phyloP scores from a whole-genome alignment of 2,113 vertebrate genomes.

The rat (Rattus norvegicus) region DNA sequence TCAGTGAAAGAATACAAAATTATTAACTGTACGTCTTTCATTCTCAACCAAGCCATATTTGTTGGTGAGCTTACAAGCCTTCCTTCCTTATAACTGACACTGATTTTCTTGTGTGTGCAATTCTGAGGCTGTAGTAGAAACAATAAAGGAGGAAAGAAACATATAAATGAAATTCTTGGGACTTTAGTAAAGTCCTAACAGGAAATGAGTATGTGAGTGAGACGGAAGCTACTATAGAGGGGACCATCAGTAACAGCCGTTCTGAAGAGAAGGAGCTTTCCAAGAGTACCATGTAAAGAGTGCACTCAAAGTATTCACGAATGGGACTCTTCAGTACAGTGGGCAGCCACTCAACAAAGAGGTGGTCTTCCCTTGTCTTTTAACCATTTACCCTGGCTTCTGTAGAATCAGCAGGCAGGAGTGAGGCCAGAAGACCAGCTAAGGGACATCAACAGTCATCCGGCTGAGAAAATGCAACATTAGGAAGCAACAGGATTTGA shows the following conservation, averaged over 20 bases:
- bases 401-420: background rate
- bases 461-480: background rate
- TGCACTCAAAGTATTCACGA: background rate
- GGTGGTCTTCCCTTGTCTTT: background rate
- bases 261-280: background rate
- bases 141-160: constrained; percentile 10
- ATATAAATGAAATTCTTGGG: constrained; percentile 35
- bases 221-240: background rate
- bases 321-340: background rate
- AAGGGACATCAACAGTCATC: background rate
- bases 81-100: constrained; percentile 8
- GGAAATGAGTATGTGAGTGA: background rate
- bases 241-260: background rate
- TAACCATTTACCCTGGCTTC: background rate
- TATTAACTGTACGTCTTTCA: background rate
- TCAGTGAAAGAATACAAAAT: constrained; percentile 34
- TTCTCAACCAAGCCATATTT: constrained; percentile 36
- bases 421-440: background rate
- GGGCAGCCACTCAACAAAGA: background rate
- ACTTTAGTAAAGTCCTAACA: constrained; percentile 26
- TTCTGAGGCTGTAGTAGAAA: background rate
- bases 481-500: background rate
- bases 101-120: background rate
- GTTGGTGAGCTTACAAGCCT: background rate
- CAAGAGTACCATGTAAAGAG: background rate